These are phyloP conservation scores for Orbicella faveolata DNA, from an alignment of 64 coral and sea anemone genomes.

Conservation along the genomic window DNA sequence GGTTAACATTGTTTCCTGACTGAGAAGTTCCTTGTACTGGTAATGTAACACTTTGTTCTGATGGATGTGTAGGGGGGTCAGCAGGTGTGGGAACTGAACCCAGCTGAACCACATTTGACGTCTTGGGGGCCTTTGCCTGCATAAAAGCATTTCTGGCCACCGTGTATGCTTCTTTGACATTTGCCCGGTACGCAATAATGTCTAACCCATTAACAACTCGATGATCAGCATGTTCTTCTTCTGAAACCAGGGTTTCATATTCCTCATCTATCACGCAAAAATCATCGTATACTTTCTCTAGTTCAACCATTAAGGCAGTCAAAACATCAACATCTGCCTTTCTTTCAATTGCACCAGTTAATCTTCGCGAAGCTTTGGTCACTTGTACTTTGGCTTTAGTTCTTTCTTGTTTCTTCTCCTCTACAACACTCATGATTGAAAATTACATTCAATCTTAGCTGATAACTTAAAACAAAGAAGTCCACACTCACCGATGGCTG, in stretches of 20 bases:
- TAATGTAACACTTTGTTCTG: too few species aligned
- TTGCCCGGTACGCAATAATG: conserved; percentile 47
- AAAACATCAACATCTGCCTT: conserved; percentile 50
- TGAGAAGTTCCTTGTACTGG: too few species aligned
- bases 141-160: conserved; percentile 49
- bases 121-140: conserved; percentile 11
- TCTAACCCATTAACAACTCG: conserved; percentile 60
- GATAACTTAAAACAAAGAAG: too few species aligned
- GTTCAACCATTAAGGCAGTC: conserved; percentile 59
- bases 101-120: background rate
- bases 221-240: conserved; percentile 57
- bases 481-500: too few species aligned
- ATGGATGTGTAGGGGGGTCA: too few species aligned
- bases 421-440: too few species aligned
- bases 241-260: conserved; percentile 36
- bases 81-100: too few species aligned
- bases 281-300: conserved; percentile 57
- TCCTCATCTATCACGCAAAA: conserved; percentile 70
- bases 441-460: too few species aligned
- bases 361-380: conserved; percentile 32
- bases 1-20: background rate
- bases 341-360: conserved; percentile 9
- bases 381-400: conserved; percentile 47
- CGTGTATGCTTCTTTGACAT: conserved; percentile 51
- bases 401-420: conserved; percentile 27